Percentiles rank a stretch among this genome's conserved stretches.
phyloP scores from a whole-genome alignment of 2,113 vertebrate species.

The Leiothrix lutea region DNA sequence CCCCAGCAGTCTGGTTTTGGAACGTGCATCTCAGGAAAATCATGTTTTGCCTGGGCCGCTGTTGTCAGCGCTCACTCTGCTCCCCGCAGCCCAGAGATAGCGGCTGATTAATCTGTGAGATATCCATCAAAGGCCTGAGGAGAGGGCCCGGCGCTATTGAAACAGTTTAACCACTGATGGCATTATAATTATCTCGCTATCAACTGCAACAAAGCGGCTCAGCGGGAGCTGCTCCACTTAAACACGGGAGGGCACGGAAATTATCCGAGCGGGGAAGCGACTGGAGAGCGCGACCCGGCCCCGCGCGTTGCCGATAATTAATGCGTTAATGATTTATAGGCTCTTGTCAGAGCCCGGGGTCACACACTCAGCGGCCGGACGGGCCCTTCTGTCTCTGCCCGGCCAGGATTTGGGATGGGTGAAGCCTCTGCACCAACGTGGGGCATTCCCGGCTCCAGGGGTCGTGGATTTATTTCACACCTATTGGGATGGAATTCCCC shows the following conservation, averaged over 20 bases:
- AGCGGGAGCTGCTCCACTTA: conserved; percentile 8
- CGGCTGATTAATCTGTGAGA: not conserved
- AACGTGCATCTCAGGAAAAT: not conserved
- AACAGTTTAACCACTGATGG: conserved; percentile 51
- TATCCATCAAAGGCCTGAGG: conserved; percentile 16
- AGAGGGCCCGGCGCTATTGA: not conserved
- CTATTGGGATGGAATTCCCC: fast-evolving
- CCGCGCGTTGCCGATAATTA: not conserved
- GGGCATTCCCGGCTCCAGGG: not conserved
- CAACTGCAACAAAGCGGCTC: conserved; percentile 48
- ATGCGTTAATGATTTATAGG: not conserved
- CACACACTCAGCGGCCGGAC: fast-evolving
- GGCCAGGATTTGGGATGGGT: fast-evolving
- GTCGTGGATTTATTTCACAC: fast-evolving
- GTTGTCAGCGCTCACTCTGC: not conserved
- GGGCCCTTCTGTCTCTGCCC: not conserved
- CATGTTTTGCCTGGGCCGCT: not conserved
- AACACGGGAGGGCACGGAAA: not conserved
- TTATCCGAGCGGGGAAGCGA: not conserved
- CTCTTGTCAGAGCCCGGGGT: not conserved
- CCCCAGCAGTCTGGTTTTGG: not conserved
- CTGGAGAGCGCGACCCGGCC: not conserved
- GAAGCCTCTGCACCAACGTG: fast-evolving
- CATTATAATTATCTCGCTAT: conserved; percentile 49
- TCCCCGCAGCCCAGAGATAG: not conserved